A percentile compares a stretch with the other conserved stretches of the same genome.
phyloP scores from a whole-genome alignment of 2,888 invertebrate genomes.

The Notocelia uddmanniana region DNA sequence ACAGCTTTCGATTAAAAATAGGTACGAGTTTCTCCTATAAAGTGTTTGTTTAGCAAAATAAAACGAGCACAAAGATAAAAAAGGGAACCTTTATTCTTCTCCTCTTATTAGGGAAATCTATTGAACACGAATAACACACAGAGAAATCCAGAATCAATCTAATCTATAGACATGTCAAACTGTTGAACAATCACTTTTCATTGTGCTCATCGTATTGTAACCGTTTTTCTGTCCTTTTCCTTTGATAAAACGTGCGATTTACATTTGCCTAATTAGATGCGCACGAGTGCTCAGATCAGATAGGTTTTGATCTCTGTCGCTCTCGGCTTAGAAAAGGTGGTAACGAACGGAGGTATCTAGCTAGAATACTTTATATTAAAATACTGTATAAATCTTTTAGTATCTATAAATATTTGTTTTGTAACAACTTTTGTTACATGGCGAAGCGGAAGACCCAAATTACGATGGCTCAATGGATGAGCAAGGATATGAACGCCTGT shows the following conservation, averaged over 20 bases:
- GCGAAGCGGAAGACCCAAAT: too few relatives aligned
- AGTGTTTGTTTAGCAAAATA: too few relatives aligned
- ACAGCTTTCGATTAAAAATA: too few relatives aligned
- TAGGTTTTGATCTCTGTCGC: slow-evolving; percentile 33
- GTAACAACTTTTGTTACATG: neutral
- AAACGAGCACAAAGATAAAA: neutral
- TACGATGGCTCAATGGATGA: too few relatives aligned
- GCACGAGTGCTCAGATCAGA: slow-evolving; percentile 42
- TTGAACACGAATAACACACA: too few relatives aligned
- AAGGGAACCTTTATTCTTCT: neutral
- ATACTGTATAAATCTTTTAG: neutral
- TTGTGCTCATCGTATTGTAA: slow-evolving; percentile 4
- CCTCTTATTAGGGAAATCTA: neutral
- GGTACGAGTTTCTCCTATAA: too few relatives aligned
- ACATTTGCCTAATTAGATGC: slow-evolving; percentile 42
- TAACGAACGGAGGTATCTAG: neutral
- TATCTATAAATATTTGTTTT: slow-evolving; percentile 8
- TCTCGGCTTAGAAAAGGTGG: neutral
- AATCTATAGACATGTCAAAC: slow-evolving; percentile 4
- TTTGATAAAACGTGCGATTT: slow-evolving; percentile 41
- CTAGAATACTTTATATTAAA: neutral
- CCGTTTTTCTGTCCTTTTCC: slow-evolving; percentile 27
- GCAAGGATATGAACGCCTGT: too few relatives aligned
- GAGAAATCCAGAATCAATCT: neutral
- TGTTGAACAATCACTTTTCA: slow-evolving; percentile 1